A percentile compares a stretch with the other conserved stretches of the same genome.
phyloP scores from a whole-genome alignment of 2,797 vertebrate species.

The Halcyon badia region DNA sequence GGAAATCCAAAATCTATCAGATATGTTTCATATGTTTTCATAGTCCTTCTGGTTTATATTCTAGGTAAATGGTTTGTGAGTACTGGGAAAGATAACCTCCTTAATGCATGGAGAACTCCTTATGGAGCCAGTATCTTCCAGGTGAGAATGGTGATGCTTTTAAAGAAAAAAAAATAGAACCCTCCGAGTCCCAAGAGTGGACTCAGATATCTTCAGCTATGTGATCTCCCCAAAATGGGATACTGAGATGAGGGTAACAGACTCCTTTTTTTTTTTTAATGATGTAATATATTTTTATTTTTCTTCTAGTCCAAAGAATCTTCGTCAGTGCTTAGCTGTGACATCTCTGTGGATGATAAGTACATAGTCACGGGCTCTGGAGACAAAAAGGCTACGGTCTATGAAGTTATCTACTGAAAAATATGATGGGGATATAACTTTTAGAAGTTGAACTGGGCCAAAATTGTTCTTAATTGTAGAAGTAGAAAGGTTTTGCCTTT shows the following conservation, averaged over 20 bases:
- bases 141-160: conserved; percentile 63
- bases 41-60: conserved; percentile 37
- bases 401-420: conserved; percentile 91
- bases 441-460: conserved; percentile 81
- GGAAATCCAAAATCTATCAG: neutral
- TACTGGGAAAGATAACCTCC: conserved; percentile 89
- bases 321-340: conserved; percentile 89
- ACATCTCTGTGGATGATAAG: conserved; percentile 90
- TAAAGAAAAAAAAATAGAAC: neutral
- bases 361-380: conserved; percentile 90
- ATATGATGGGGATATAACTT: conserved; percentile 71
- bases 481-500: conserved; percentile 78
- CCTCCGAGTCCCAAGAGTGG: neutral
- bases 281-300: conserved; percentile 22
- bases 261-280: neutral
- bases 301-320: conserved; percentile 88
- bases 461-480: conserved; percentile 82
- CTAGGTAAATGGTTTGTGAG: conserved; percentile 90
- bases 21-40: neutral
- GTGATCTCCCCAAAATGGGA: neutral
- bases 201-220: neutral
- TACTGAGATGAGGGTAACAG: neutral
- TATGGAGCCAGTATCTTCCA: conserved; percentile 90
- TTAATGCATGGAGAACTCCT: conserved; percentile 88
- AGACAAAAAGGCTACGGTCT: conserved; percentile 89